Evolutionary conservation across 2,888 invertebrate species (phyloP).

Genomic region (Diploptera punctata): DNA sequence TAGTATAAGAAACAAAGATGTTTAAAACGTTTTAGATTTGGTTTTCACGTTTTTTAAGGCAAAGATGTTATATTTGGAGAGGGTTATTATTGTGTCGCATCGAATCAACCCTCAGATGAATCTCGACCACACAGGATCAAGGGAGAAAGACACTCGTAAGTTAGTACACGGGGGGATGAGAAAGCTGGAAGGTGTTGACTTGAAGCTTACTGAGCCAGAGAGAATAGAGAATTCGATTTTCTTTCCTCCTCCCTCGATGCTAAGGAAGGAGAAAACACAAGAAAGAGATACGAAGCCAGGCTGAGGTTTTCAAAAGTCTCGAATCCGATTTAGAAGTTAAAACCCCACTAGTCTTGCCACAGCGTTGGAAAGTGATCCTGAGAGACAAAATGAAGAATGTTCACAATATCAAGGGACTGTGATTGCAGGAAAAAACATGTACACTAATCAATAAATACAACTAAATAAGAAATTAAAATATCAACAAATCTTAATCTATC

Average conservation of each 20-base stretch:
- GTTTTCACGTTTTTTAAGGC: too few relatives aligned
- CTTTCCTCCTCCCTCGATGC: neutral
- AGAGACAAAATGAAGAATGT: neutral
- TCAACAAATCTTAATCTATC: too few relatives aligned
- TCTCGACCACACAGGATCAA: neutral
- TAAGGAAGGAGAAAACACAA: neutral
- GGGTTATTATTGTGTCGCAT: neutral
- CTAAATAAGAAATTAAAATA: too few relatives aligned
- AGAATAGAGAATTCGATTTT: constrained; percentile 7
- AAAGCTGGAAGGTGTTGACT: neutral
- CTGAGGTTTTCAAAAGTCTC: constrained; percentile 18
- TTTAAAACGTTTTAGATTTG: too few relatives aligned
- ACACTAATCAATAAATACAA: too few relatives aligned
- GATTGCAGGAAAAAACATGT: too few relatives aligned
- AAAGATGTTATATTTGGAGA: too few relatives aligned
- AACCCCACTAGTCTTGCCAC: neutral
- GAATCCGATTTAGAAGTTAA: constrained; percentile 19
- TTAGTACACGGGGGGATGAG: neutral
- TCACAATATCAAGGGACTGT: neutral
- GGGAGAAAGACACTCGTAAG: neutral
- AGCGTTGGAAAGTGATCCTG: neutral
- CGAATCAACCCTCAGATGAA: neutral
- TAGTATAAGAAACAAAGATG: too few relatives aligned
- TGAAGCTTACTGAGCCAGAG: neutral
- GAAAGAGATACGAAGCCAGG: neutral